These are phyloP conservation scores for Peromyscus californicus DNA, from an alignment of 2,113 vertebrate species.

Conservation along the genomic window DNA sequence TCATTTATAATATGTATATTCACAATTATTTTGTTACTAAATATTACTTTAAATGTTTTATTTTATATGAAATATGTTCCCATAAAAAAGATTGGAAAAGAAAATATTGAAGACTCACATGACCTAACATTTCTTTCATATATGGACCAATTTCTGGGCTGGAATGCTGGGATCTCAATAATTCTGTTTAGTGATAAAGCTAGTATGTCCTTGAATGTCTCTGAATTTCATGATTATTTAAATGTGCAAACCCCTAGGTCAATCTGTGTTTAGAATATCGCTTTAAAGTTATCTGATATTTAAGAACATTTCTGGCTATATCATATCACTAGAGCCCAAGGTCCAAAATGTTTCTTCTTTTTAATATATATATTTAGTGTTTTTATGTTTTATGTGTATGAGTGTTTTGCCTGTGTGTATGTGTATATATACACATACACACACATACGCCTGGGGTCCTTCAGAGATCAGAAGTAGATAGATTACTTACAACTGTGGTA, in stretches of 20 bases:
- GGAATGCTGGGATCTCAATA: background rate
- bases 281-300: background rate
- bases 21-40: background rate
- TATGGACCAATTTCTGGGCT: background rate
- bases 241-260: background rate
- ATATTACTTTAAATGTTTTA: background rate
- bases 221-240: background rate
- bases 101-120: background rate
- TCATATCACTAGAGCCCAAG: background rate
- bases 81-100: background rate
- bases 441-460: too few relatives aligned
- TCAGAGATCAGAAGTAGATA: background rate
- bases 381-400: background rate
- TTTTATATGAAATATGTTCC: background rate
- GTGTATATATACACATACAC: too few relatives aligned
- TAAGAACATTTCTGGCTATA: slow-evolving; percentile 7
- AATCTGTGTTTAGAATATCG: background rate
- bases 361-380: background rate
- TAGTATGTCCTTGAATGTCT: background rate
- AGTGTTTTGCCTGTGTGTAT: too few relatives aligned
- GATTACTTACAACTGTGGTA: background rate
- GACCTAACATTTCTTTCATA: background rate
- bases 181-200: background rate
- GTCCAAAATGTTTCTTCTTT: background rate
- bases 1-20: background rate